Evolutionary conservation across 1,140 invertebrate species (phyloP).

Genomic region (Trachymyrmex septentrionalis): DNA sequence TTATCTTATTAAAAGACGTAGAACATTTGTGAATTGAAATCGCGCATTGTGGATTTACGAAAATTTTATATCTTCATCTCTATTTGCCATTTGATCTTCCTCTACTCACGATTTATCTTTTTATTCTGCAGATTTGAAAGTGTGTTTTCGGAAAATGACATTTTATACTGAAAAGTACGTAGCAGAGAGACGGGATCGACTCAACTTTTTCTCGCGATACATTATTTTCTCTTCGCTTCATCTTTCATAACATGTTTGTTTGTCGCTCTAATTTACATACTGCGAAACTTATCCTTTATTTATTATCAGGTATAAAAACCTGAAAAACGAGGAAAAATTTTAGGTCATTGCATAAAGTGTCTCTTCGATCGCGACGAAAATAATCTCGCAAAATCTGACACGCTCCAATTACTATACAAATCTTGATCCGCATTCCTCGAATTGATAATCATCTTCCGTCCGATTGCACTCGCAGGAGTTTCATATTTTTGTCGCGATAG

Average conservation of each 20-base stretch:
- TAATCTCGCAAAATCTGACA: not conserved
- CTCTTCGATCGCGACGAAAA: not conserved
- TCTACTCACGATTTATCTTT: not conserved
- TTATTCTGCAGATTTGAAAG: not conserved
- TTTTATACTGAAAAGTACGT: constrained; percentile 3
- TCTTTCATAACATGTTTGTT: not conserved
- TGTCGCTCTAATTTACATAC: not conserved
- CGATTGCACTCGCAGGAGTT: constrained; percentile 3
- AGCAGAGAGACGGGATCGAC: not conserved
- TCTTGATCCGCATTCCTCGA: not conserved
- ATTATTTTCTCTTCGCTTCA: not conserved
- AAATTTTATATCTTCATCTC: not conserved
- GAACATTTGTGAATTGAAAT: not conserved
- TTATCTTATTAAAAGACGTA: not conserved
- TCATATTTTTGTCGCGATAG: constrained; percentile 63
- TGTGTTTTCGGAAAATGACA: constrained; percentile 16
- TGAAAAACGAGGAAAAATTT: constrained; percentile 6
- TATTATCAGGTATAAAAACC: not conserved
- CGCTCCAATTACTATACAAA: constrained; percentile 12
- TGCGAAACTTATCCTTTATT: not conserved
- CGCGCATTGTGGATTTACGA: not conserved
- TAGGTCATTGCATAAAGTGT: not conserved
- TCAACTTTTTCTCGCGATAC: not conserved
- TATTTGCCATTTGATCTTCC: not conserved
- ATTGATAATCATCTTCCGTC: not conserved